Conservation (phyloP, 1,140 invertebrate genomes). For the Nymphalis io region DNA sequence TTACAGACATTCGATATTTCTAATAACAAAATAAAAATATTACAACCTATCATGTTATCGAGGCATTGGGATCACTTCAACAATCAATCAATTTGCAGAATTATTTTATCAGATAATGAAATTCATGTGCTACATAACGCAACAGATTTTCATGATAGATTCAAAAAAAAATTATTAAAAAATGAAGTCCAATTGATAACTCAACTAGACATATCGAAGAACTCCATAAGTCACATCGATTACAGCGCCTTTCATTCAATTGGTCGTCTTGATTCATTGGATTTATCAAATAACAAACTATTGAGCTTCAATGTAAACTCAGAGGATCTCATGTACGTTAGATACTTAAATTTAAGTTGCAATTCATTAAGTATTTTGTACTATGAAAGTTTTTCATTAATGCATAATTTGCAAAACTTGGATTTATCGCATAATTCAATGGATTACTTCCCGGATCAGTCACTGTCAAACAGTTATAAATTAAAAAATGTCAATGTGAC, state of each 20-base stretch:
- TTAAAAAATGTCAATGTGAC: slow-evolving; percentile 62
- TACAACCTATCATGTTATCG: slow-evolving; percentile 54
- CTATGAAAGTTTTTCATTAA: slow-evolving; percentile 56
- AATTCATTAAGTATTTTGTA: slow-evolving; percentile 58
- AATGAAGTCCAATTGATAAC: slow-evolving; percentile 44
- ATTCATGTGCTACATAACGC: slow-evolving; percentile 57
- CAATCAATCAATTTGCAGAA: slow-evolving; percentile 57
- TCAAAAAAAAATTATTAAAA: slow-evolving; percentile 37
- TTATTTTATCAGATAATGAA: slow-evolving; percentile 61
- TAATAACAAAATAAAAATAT: slow-evolving; percentile 53
- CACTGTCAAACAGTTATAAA: slow-evolving; percentile 52
- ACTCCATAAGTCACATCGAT: slow-evolving; percentile 58
- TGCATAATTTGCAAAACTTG: slow-evolving; percentile 64
- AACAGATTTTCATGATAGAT: slow-evolving; percentile 39
- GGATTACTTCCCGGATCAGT: slow-evolving; percentile 54
- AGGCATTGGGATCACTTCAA: slow-evolving; percentile 66
- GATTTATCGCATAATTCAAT: slow-evolving; percentile 68
- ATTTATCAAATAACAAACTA: slow-evolving; percentile 64
- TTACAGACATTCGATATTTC: slow-evolving; percentile 70
- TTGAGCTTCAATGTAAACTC: slow-evolving; percentile 56
- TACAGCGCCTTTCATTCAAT: slow-evolving; percentile 63
- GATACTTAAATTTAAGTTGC: slow-evolving; percentile 63
- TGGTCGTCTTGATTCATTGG: slow-evolving; percentile 48
- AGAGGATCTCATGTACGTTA: slow-evolving; percentile 52
- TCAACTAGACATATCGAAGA: slow-evolving; percentile 62